These are phyloP conservation scores for Tribolium castaneum DNA, from an alignment of 1,140 invertebrate genomes.

Conservation along the genomic window DNA sequence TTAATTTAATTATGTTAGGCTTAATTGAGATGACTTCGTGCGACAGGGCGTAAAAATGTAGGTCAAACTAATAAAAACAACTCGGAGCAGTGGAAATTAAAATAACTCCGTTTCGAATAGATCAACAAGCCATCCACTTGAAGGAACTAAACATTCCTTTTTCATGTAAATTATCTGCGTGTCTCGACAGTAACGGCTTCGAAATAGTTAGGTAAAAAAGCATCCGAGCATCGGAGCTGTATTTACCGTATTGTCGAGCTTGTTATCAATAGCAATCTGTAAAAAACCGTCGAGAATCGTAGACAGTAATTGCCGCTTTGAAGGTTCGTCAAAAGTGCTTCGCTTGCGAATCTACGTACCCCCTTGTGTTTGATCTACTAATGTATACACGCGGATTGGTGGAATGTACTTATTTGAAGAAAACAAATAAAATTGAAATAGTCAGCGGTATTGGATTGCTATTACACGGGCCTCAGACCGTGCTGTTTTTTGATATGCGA, in stretches of 20 bases:
- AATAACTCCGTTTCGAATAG: too few species aligned
- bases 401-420: conserved; percentile 33
- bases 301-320: conserved; percentile 29
- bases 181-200: background rate
- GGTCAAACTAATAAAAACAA: too few species aligned
- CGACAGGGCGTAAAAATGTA: too few species aligned
- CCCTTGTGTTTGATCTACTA: conserved; percentile 32
- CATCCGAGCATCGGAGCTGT: too few species aligned
- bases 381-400: conserved; percentile 36
- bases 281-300: background rate
- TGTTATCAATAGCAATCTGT: background rate
- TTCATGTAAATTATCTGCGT: background rate
- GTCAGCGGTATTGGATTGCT: conserved; percentile 42
- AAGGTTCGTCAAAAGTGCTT: conserved; percentile 32
- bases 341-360: background rate
- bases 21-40: background rate
- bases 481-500: conserved; percentile 41
- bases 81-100: too few species aligned
- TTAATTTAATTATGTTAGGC: background rate
- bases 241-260: background rate
- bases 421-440: conserved; percentile 42
- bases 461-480: conserved; percentile 32
- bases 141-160: background rate
- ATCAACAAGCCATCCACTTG: background rate
- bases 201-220: background rate